A percentile compares a stretch with the other conserved stretches of the same genome.
Evolutionary conservation across 2,888 invertebrate species (phyloP).

Genomic region (Athalia circularis): DNA sequence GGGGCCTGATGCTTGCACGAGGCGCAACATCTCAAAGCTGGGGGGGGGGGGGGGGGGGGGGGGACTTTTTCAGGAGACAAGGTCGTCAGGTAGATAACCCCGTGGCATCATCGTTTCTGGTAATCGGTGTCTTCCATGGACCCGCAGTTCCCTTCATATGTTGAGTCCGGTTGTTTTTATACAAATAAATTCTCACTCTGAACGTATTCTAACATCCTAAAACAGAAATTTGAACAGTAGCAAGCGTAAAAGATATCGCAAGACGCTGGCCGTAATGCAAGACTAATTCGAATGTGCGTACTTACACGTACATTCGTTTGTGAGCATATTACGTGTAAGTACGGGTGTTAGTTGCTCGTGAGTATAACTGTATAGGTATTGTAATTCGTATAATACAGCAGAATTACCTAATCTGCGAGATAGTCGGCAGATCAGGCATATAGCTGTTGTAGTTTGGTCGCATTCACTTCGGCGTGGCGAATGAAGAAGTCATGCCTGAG

Average conservation of each 20-base stretch:
- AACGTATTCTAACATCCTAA: too few species aligned
- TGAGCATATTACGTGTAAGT: too few species aligned
- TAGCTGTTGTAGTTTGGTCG: slow-evolving; percentile 21
- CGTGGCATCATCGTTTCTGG: slow-evolving; percentile 56
- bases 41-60: neutral
- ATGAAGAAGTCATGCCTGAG: slow-evolving; percentile 39
- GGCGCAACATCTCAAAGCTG: slow-evolving; percentile 17
- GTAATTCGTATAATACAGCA: neutral
- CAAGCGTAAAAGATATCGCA: too few species aligned
- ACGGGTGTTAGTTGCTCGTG: too few species aligned
- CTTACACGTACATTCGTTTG: too few species aligned
- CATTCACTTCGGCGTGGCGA: slow-evolving; percentile 32
- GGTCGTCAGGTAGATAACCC: slow-evolving; percentile 67
- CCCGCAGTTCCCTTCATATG: neutral
- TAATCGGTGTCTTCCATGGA: neutral
- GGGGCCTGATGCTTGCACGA: slow-evolving; percentile 36
- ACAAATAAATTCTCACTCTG: too few species aligned
- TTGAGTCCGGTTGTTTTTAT: too few species aligned
- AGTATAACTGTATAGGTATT: neutral
- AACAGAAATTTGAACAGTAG: too few species aligned
- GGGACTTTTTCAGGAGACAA: slow-evolving; percentile 57
- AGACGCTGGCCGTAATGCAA: too few species aligned
- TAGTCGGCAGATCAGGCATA: neutral
- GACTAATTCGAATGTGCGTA: too few species aligned
- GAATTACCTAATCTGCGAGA: slow-evolving; percentile 28